These are phyloP conservation scores for Teleogryllus occipitalis DNA, from an alignment of 1,140 invertebrate species.

Conservation along the genomic window DNA sequence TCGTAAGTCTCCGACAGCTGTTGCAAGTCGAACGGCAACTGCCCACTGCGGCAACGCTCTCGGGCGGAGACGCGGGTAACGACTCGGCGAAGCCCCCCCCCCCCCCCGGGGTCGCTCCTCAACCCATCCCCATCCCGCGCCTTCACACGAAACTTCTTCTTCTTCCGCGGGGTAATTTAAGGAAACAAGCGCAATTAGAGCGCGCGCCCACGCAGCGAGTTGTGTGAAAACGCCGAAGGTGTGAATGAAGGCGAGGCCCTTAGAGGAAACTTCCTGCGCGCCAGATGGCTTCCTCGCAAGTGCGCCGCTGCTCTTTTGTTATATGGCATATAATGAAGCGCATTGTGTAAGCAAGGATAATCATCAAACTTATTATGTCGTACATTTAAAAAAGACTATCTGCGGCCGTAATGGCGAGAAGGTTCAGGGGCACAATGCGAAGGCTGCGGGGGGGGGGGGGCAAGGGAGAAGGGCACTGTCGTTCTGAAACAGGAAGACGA, in stretches of 20 bases:
- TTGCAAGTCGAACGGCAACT: too few relatives aligned
- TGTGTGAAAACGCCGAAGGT: slow-evolving; percentile 3
- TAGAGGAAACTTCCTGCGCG: background rate
- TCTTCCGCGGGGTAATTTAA: background rate
- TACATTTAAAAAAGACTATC: background rate
- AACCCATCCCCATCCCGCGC: background rate
- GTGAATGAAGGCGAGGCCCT: background rate
- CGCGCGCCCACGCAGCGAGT: background rate
- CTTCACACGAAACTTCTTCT: background rate
- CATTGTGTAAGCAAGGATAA: slow-evolving; percentile 1
- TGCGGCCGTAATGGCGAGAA: background rate
- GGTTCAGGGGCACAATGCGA: too few relatives aligned
- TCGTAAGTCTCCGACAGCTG: too few relatives aligned
- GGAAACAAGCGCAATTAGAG: background rate
- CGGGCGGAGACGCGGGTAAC: too few relatives aligned
- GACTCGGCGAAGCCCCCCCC: too few relatives aligned
- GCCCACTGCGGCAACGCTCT: too few relatives aligned
- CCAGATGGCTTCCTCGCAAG: background rate
- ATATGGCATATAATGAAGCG: background rate
- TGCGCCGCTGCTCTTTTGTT: background rate
- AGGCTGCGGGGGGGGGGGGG: too few relatives aligned
- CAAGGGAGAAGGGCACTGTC: too few relatives aligned
- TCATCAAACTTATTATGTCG: background rate
- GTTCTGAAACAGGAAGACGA: too few relatives aligned
- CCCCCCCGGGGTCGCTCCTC: too few relatives aligned